Evolutionary conservation across 2,888 invertebrate genomes (phyloP).

Genomic region (Torymus texanus): DNA sequence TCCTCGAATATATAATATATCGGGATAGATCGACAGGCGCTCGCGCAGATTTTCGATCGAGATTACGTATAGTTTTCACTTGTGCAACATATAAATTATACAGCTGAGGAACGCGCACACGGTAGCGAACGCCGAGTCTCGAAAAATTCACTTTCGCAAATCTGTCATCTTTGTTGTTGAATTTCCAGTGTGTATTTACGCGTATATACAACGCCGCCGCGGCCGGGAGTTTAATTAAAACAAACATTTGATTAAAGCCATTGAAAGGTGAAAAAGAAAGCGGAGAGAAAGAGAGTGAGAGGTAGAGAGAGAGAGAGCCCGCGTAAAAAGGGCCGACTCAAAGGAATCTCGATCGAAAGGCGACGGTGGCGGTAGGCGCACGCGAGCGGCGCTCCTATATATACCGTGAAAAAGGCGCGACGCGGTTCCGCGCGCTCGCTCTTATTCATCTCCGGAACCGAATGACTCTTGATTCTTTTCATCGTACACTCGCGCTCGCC

Average conservation of each 20-base stretch:
- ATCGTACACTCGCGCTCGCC: neutral
- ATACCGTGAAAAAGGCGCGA: too few species aligned
- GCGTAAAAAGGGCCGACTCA: neutral
- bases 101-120: too few species aligned
- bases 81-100: slow-evolving; percentile 6
- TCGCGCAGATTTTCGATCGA: slow-evolving; percentile 54
- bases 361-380: slow-evolving; percentile 19
- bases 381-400: neutral
- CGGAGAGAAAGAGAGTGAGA: neutral
- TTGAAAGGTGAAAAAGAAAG: neutral
- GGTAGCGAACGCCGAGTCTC: too few species aligned
- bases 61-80: slow-evolving; percentile 51
- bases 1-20: slow-evolving; percentile 38
- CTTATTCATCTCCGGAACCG: slow-evolving; percentile 43
- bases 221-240: slow-evolving; percentile 8
- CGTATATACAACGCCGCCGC: too few species aligned
- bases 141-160: too few species aligned
- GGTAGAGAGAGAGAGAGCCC: neutral
- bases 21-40: slow-evolving; percentile 32
- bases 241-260: slow-evolving; percentile 24
- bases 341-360: slow-evolving; percentile 37
- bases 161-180: too few species aligned
- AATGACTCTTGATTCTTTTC: slow-evolving; percentile 54
- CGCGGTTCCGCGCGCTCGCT: neutral
- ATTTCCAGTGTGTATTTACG: too few species aligned